phyloP scores from a whole-genome alignment of 2,797 vertebrate species.

The Garrulus glandarius region DNA sequence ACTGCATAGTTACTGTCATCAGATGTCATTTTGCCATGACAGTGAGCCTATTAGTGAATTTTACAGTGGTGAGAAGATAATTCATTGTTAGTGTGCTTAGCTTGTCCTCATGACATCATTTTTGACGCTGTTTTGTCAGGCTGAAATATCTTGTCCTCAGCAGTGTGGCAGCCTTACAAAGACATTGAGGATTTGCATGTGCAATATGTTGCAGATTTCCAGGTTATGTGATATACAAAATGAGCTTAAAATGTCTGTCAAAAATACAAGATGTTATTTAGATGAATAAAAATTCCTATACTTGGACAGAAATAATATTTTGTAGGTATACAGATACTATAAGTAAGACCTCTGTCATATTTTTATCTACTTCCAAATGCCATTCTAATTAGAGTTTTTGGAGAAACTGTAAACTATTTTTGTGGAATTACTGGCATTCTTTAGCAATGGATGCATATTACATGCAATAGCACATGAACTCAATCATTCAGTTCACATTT shows the following conservation, averaged over 20 bases:
- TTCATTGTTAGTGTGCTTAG: slow-evolving; percentile 12
- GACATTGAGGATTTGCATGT: not conserved
- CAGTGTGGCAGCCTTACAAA: slow-evolving; percentile 3
- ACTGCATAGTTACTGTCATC: not conserved
- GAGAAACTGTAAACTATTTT: not conserved
- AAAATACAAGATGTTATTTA: not conserved
- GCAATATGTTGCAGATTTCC: not conserved
- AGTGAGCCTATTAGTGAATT: not conserved
- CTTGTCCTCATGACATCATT: slow-evolving; percentile 6
- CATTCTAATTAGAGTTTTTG: not conserved
- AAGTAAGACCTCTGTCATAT: not conserved
- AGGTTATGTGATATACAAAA: not conserved
- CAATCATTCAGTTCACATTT: not conserved
- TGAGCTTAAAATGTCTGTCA: not conserved
- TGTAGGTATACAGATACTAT: not conserved
- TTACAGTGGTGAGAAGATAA: slow-evolving; percentile 8
- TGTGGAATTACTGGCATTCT: not conserved
- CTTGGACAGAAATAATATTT: not conserved
- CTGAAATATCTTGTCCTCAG: slow-evolving; percentile 47
- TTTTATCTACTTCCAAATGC: not conserved
- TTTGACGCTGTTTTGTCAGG: slow-evolving; percentile 37
- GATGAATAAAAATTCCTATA: not conserved
- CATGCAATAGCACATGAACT: not conserved
- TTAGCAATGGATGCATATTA: not conserved
- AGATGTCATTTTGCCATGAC: not conserved